Evolutionary conservation across 2,113 vertebrate species (phyloP), one percentile per base, ranked within the genome.

Genomic region (Paratilapia polleni): DNA sequence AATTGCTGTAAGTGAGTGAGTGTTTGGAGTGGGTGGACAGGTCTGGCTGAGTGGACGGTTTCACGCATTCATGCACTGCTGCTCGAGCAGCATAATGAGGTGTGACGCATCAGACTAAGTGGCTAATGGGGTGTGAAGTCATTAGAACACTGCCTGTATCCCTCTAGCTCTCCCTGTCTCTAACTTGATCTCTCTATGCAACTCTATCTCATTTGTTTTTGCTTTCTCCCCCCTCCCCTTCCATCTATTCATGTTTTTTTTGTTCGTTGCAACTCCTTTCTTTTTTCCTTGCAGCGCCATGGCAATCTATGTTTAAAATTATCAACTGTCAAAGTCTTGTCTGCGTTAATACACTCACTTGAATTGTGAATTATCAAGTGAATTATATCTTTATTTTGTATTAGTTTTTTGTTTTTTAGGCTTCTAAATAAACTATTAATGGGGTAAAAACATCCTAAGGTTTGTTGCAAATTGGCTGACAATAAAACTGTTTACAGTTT

Each of bases 91-190:
- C 93, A 94, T 95, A 96, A 96, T 96, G 96, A 96, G 94, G 94
- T 96, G 95, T 96, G 95, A 95, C 94, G 92, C 95, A 96, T 95
- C 95, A 96, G 94, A 92, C 95, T 96, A 95, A 96, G 95, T 95
- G 93, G 92, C 95, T 96, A 96, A 96, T 96, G 95, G 94, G 94
- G 93, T 96, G 96, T 95, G 94, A 96, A 96, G 94, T 96, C 95
- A 96, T 96, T 96, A 96, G 96, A 94, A 95, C 94, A 93, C 85
- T 87, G 94, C 88, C 91, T 94, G 92, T 92, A 94, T 95, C 90
- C 78, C 89, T 93, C 88, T 74, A 91, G 90, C 92, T 84, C 86
- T 92, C 87, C 86, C 85, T 87, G 90, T 93, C 92, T 93, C 88
- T 88, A 91, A 92, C 91, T 90, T 60, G 4, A 89, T 93, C 87